A percentile compares a stretch with the other conserved stretches of the same genome.
phyloP scores from a whole-genome alignment of 2,797 vertebrate genomes.

The Danio albolineatus region DNA sequence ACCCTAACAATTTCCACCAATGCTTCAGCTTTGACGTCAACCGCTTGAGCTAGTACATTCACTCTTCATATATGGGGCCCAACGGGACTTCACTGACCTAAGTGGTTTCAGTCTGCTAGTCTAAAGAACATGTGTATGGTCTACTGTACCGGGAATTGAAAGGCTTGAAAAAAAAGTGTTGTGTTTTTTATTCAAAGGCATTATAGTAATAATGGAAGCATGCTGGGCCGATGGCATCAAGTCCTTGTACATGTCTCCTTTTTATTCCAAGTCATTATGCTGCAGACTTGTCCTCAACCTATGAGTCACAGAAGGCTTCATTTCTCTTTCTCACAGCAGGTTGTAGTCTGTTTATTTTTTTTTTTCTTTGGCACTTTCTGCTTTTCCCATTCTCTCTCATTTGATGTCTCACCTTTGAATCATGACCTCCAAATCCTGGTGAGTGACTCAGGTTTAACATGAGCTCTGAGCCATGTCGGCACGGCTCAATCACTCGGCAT shows the following conservation, averaged over 20 bases:
- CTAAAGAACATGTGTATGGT: conserved; percentile 6
- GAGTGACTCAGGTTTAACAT: conserved; percentile 23
- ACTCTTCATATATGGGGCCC: background rate
- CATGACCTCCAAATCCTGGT: conserved; percentile 15
- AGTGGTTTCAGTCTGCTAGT: conserved; percentile 20
- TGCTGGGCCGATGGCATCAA: background rate
- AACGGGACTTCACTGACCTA: conserved; percentile 9
- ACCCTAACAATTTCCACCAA: background rate
- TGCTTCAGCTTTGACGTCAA: background rate
- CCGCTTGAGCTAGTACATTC: conserved; percentile 5
- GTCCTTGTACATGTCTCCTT: conserved; percentile 20
- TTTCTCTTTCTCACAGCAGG: conserved; percentile 17
- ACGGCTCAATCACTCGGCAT: conserved; percentile 19
- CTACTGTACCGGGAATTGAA: background rate
- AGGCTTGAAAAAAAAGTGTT: conserved; percentile 12
- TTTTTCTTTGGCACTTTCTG: background rate
- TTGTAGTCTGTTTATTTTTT: conserved; percentile 4
- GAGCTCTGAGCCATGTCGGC: conserved; percentile 6
- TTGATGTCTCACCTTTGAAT: conserved; percentile 26
- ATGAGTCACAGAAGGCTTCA: background rate
- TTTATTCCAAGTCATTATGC: conserved; percentile 24
- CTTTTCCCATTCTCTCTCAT: background rate
- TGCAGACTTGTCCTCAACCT: background rate
- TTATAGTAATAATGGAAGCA: conserved; percentile 4
- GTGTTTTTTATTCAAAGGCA: conserved; percentile 28